phyloP scores from a whole-genome alignment of 1,140 invertebrate genomes.

The Varroa destructor region DNA sequence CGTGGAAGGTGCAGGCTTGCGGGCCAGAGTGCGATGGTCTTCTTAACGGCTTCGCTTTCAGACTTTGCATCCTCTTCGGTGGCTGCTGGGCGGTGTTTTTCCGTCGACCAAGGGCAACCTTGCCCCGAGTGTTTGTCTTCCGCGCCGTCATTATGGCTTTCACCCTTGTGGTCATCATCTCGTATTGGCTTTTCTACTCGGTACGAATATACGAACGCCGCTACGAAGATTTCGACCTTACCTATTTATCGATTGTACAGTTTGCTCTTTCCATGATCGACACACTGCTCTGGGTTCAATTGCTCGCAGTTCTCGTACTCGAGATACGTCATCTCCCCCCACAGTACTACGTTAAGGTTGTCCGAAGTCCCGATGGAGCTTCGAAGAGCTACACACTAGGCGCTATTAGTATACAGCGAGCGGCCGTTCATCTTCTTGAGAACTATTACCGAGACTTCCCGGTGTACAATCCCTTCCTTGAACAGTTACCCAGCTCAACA shows the following conservation, averaged over 20 bases:
- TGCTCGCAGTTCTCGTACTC: conserved; percentile 76
- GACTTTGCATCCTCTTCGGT: conserved; percentile 72
- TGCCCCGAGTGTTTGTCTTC: conserved; percentile 84
- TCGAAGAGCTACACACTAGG: conserved; percentile 61
- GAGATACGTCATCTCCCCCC: conserved; percentile 80
- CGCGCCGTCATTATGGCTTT: conserved; percentile 70
- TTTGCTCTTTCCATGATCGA: conserved; percentile 81
- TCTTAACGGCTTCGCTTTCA: conserved; percentile 76
- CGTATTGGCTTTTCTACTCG: conserved; percentile 94
- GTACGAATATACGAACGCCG: conserved; percentile 56
- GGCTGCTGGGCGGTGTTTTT: conserved; percentile 72
- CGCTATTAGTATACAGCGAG: conserved; percentile 81
- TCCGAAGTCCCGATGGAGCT: conserved; percentile 83
- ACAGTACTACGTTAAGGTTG: conserved; percentile 72
- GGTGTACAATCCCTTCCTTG: conserved; percentile 89
- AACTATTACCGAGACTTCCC: conserved; percentile 91
- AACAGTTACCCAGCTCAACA: conserved; percentile 50
- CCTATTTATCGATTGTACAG: conserved; percentile 52
- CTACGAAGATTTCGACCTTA: conserved; percentile 34
- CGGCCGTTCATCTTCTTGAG: conserved; percentile 82
- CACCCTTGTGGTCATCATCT: conserved; percentile 79
- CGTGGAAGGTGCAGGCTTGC: conserved; percentile 45
- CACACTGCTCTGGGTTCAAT: conserved; percentile 85
- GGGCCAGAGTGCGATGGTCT: conserved; percentile 76
- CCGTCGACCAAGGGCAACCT: conserved; percentile 59